Evolutionary conservation across 2,113 vertebrate species (phyloP), one percentile per base, ranked within the genome.

Genomic region (Proterorhinus semilunaris): DNA sequence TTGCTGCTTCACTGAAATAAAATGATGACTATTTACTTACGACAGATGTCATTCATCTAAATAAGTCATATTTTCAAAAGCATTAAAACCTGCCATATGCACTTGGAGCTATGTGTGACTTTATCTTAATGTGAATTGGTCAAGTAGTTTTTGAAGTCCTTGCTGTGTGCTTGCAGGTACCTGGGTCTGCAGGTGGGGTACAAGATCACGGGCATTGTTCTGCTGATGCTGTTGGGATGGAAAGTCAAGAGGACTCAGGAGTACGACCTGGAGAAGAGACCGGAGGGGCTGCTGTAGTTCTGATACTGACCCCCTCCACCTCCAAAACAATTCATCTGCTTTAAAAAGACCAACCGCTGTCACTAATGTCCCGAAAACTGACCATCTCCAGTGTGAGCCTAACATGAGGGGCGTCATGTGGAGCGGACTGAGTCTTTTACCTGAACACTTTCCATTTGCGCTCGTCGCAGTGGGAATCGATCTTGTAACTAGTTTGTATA

Each of bases 181-280:
- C 78, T 98, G 73, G 98, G 98, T 62, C 87, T 99, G 69, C 96
- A 98, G 86, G 75, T 98, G 85, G 91, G 87, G 8, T 98, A 95
- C 85, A 98, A 98, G 83, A 70, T 89, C 6, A 76, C 95, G 83
- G 98, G 98, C 10, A 79, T 93, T 0, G 0, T 92, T 51, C 86
- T 98, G n/a, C 91, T 99, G 1, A 72, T 87, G 43, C 64, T 95
- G 47, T 87, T 93, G 81, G 86, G 92, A 62, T 98, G 97, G 96
- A 96, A 94, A 72, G 93, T 94, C 81, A 93, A 94, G 75, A 94
- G 89, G 64, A 96, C 91, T 68, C 92, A 94, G 72, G 94, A 96
- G 76, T 97, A 98, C 87, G 94, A 92, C 0, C 90, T 63, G 62
- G 58, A 61, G 58, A 63, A 63, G n/a, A 63, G 62, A 47, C 46